Base-by-base conservation (phyloP, 2,113 vertebrate genomes). In the Pogonocichla stellata region DNA sequence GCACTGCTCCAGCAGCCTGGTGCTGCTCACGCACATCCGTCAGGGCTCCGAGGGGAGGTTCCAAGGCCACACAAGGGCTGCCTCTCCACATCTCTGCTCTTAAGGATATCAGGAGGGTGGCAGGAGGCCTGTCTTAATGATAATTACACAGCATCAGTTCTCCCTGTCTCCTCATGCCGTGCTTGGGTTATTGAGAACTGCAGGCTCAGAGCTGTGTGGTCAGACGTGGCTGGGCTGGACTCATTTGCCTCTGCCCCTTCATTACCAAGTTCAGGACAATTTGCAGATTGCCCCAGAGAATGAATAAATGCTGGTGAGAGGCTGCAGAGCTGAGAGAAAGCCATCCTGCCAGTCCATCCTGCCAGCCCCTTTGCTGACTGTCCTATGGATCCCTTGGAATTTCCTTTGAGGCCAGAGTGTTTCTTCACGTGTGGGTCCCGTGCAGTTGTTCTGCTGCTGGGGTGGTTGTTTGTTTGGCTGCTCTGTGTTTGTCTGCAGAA, bases 11-110 rank as follows among this genome's bases (percentile, higher is more conserved):
- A 72, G 84, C 29, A 1, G 66, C 64, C 2, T 22, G 57, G 92
- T 4, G 85, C 93, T 94, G 93, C 92, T 95, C 89, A 60, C 26
- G 10, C 90, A 90, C 91, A 71, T 83, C 92, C 45, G 2, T 31
- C 24, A 1, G 56, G 48, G 34, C 84, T 51, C 62, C 0, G 8
- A 14, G 28, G 86, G 83, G 83, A 62, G 51, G 64, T n/a, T 28
- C 94, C 92, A 82, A 92, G 92, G 96, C 57, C 92, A 42, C 78
- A 5, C 83, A 6, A 31, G 78, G 77, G 40, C 61, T 3, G n/a
- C 90, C 56, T 71, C 57, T 90, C n/a, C 10, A 2, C 70, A 24
- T 56, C 81, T 47, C 60, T 0, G 0, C 91, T 82, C 16, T 8
- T 42, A 14, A 10, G 83, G 61, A 5, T 23, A 36, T 19, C 65